Evolutionary conservation across 1,140 invertebrate genomes (phyloP), one percentile per base, ranked within the genome.

Genomic region (Hyles euphorbiae): DNA sequence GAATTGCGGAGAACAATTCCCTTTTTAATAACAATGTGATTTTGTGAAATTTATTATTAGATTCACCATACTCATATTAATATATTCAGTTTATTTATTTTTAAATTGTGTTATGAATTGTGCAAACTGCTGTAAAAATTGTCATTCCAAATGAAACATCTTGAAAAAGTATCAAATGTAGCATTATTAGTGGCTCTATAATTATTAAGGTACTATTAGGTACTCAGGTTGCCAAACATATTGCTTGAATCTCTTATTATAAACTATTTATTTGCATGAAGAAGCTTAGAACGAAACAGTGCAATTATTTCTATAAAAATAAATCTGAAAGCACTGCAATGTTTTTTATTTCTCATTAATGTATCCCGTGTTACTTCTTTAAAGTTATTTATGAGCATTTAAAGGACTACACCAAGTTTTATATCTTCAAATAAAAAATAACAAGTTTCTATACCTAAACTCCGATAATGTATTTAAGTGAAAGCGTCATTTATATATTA

Each of bases 241-340:
- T 69, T 82, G 84, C 85, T 88, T 86, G 85, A 88, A 88, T 88
- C 85, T 86, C 80, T 61, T 79, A 70, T 83, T 75, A 81, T 77
- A 50, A 61, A 70, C 52, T 87, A 84, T 86, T 84, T 86, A 86
- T 87, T 87, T 87, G 81, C 81, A 83, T 85, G 80, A 77, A 70
- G 64, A 77, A 74, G 81, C 80, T 87, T 84, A 68, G 67, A 65
- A 80, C 72, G 81, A 87, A 85, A 85, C 63, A 81, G 74, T 84
- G 82, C 82, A 85, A 87, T 84, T 79, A 69, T 79, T 84, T 79
- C 50, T 48, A 12, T 56, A 56, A 34, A 32, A 62, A 57, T 34
- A 52, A 58, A 55, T 45, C 9, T 12, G 36, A 50, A 60, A 58
- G 12, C 48, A 49, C 48, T 44, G 8, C 36, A 40, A 8, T 40